Evolutionary conservation across 2,888 invertebrate species (phyloP), one percentile per base, ranked within the genome.

Genomic region (Petrophora chlorosata): DNA sequence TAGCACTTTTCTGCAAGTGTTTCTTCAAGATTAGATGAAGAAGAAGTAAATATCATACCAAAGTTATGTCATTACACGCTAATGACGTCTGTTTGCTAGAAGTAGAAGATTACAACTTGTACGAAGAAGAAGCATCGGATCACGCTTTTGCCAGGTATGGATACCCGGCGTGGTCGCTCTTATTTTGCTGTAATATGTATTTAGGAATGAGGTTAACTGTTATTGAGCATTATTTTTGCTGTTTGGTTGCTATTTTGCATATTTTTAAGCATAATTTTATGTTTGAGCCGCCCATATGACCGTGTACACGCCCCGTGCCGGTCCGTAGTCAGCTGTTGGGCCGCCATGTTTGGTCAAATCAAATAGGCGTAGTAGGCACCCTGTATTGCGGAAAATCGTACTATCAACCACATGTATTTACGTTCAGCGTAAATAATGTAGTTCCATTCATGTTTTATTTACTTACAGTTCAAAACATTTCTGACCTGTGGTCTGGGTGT

Each of bases 321-420:
- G 90, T 78, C 73, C 67, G 68, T 85, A 90, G 90, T 91, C 90
- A 91, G 90, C 90, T 91, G 90, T 91, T 91, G 84, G 78, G 79
- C 89, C 86, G 90, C 90, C 90, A 91, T 91, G 88, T 91, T 91
- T 89, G 84, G 84, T 78, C 76, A 76, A 81, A 82, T 80, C 79
- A 81, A 87, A 89, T 85, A 89, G 88, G 88, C 90, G 90, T 89
- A 89, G 85, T 89, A 89, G 69, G 75, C 77, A 76, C 79, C 70
- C 66, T 56, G 63, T 72, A 72, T 61, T 69, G 70, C 68, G 53
- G 64, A 69, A 67, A 63, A 58, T 56, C 69, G 67, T 80, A 79
- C 74, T 73, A 78, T 61, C 62, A 66, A 73, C 73, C 79, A 75
- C 65, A 71, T 73, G 70, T 73, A 73, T 68, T 70, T 62, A 62